A percentile compares a stretch with the other conserved stretches of the same genome.
Evolutionary conservation across 53 echinoderm and acorn worm species (phyloP).

Genomic region (Echinometra lucunter): DNA sequence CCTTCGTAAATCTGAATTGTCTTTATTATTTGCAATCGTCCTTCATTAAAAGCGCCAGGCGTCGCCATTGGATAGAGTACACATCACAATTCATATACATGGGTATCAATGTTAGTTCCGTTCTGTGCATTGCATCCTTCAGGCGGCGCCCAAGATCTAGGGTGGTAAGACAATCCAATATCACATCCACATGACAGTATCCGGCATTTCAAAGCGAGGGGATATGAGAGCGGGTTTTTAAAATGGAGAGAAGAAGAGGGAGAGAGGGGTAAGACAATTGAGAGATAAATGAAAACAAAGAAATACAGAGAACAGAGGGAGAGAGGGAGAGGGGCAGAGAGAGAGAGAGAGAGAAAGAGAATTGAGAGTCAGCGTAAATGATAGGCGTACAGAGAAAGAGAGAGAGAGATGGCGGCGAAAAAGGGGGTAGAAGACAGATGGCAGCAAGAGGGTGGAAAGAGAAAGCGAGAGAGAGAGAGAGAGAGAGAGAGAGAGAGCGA

Average conservation of each 20-base stretch:
- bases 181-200: not conserved
- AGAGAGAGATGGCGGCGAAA: not conserved
- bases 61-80: not conserved
- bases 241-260: not conserved
- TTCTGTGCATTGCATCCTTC: not conserved
- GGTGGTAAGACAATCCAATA: not conserved
- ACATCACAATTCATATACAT: not conserved
- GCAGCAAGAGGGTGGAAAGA: not conserved
- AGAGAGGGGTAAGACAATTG: not conserved
- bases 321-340: conserved; percentile 2
- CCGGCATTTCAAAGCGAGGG: too few species aligned
- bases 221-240: too few species aligned
- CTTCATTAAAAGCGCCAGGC: not conserved
- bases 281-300: not conserved
- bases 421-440: not conserved
- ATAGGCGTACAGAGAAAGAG: not conserved
- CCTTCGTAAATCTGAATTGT: not conserved
- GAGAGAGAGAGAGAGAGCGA: not conserved
- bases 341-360: not conserved
- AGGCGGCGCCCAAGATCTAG: not conserved
- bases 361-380: not conserved
- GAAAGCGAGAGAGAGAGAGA: not conserved
- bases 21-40: not conserved
- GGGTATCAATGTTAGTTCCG: conserved; percentile 1
- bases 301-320: not conserved